These are phyloP conservation scores for Antechinus flavipes DNA, from an alignment of 2,113 vertebrate genomes.

Conservation along the genomic window DNA sequence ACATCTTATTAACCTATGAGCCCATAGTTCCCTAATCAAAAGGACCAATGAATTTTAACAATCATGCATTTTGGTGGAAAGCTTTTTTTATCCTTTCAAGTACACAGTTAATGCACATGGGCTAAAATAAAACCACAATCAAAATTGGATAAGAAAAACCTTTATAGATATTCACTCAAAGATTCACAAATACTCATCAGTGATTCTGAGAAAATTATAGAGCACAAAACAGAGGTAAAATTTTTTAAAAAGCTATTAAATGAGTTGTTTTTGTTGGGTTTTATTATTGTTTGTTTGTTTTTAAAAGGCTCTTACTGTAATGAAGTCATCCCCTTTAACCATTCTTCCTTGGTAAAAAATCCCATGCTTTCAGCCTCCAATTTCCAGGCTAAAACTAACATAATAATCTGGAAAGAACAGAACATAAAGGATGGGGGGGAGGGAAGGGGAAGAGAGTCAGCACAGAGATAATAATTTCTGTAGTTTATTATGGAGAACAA, in stretches of 20 bases:
- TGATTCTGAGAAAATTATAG: constrained; percentile 61
- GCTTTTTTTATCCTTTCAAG: constrained; percentile 49
- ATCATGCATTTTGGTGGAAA: neutral
- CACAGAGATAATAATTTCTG: constrained; percentile 57
- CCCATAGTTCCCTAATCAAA: constrained; percentile 22
- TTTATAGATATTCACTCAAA: constrained; percentile 53
- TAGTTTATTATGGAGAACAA: constrained; percentile 72
- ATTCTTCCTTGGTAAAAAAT: constrained; percentile 99
- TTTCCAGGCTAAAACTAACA: constrained; percentile 98
- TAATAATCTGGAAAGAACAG: constrained; percentile 90
- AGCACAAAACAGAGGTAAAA: constrained; percentile 69
- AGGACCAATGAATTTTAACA: constrained; percentile 48
- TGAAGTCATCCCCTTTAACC: constrained; percentile 97
- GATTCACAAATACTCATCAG: constrained; percentile 21
- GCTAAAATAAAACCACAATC: constrained; percentile 17
- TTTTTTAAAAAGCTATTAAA: constrained; percentile 77
- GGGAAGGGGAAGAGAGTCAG: constrained; percentile 55
- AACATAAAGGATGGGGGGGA: constrained; percentile 74
- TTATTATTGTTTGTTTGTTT: constrained; percentile 45
- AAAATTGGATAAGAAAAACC: neutral
- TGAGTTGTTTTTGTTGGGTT: constrained; percentile 58
- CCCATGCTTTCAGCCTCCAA: constrained; percentile 97
- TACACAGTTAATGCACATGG: neutral
- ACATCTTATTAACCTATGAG: neutral
- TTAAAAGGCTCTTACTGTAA: constrained; percentile 92